Evolutionary conservation across 2,888 invertebrate genomes (phyloP).

Genomic region (Altica lythri): DNA sequence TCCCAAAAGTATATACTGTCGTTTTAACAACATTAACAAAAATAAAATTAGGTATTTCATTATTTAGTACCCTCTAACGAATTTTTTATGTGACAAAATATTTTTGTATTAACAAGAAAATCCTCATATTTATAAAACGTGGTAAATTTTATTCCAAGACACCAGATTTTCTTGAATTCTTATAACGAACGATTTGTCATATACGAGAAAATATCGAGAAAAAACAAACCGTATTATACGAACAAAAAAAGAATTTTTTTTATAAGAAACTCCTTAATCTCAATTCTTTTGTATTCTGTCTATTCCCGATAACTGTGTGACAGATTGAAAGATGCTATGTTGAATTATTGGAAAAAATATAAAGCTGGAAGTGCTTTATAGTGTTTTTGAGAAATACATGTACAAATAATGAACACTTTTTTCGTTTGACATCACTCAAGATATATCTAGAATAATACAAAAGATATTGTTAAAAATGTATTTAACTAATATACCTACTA

Average conservation of each 20-base stretch:
- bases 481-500: too few relatives aligned
- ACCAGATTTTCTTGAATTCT: conserved; percentile 15
- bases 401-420: too few relatives aligned
- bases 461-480: too few relatives aligned
- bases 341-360: conserved; percentile 17
- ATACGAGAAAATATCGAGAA: conserved; percentile 18
- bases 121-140: too few relatives aligned
- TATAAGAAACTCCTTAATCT: conserved; percentile 21
- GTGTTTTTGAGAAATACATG: background rate
- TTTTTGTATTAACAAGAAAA: too few relatives aligned
- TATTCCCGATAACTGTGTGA: conserved; percentile 19
- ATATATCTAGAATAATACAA: too few relatives aligned
- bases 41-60: too few relatives aligned
- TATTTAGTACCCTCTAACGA: too few relatives aligned
- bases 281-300: conserved; percentile 22
- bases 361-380: background rate
- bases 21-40: too few relatives aligned
- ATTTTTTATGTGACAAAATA: too few relatives aligned
- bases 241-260: conserved; percentile 22
- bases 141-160: background rate
- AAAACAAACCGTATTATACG: conserved; percentile 21
- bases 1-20: too few relatives aligned
- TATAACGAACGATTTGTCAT: conserved; percentile 18
- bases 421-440: too few relatives aligned
- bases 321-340: conserved; percentile 19